Evolutionary conservation across 2,113 vertebrate genomes (phyloP).

Genomic region (Formicarius rufipectus): DNA sequence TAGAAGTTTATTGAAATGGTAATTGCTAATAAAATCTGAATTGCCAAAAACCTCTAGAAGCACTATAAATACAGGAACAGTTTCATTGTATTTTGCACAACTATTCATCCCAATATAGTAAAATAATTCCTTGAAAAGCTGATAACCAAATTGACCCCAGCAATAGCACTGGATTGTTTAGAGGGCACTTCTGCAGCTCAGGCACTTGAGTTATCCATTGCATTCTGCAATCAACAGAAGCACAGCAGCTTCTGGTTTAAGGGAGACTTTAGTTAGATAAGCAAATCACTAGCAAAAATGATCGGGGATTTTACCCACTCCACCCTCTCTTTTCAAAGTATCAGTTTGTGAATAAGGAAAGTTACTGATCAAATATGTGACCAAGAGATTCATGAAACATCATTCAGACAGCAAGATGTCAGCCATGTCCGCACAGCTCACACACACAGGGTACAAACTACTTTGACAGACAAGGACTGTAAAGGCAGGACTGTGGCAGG

Average conservation of each 20-base stretch:
- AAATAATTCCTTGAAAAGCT: background rate
- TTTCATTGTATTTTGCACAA: background rate
- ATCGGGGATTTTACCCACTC: background rate
- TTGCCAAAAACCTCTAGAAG: background rate
- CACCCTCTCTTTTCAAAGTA: background rate
- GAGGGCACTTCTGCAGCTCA: background rate
- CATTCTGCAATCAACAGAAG: background rate
- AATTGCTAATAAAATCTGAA: slow-evolving; percentile 20
- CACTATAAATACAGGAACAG: background rate
- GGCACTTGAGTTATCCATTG: background rate
- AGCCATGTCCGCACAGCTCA: background rate
- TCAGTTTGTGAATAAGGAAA: background rate
- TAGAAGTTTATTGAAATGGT: background rate
- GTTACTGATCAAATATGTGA: background rate
- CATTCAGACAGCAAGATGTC: background rate
- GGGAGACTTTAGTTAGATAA: background rate
- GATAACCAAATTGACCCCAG: background rate
- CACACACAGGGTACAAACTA: accelerated
- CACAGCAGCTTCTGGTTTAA: background rate
- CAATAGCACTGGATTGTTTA: background rate
- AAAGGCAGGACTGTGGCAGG: background rate
- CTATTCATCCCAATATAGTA: background rate
- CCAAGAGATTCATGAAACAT: background rate
- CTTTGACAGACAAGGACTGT: background rate
- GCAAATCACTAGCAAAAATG: background rate